Evolutionary conservation across 2,113 vertebrate species (phyloP), one percentile per base, ranked within the genome.

Genomic region (Paraplagusia blochii): DNA sequence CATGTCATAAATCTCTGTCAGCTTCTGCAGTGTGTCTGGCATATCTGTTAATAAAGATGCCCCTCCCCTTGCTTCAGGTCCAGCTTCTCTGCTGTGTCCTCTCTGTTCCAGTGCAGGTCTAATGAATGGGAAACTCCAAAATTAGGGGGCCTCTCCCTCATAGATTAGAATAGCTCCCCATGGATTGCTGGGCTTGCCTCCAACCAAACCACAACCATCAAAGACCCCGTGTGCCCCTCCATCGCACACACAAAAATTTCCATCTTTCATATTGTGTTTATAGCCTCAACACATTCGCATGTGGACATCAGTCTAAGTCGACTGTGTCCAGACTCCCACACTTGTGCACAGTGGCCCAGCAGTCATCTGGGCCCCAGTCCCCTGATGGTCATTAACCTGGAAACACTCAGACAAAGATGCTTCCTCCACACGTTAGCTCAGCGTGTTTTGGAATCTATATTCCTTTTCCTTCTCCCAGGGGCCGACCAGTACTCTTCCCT

Each of bases 1-100:
- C 52, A 55, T 77, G 65, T 88, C 77, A 75, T 89, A 88, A 85
- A 89, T 90, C 83, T 86, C 74, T 85, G 85, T 88, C 85, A 82
- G 69, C 63, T 72, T 78, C 74, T 83, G 74, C 69, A 71, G 69
- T 85, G 77, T 75, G 80, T 81, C 62, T 73, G 65, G 65, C 59
- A 71, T 73, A 74, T 79, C 72, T 35, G 73, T 72, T 87, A 87
- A 86, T 85, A 85, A 78, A 87, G 72, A 74, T 69, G 58, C 66
- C 69, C 74, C 65, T 67, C 74, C 69, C 65, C 38, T 71, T 47
- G 60, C 66, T 52, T 69, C 53, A 64, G 60, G 58, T 53, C 62
- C 57, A 17, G 63, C 74, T 55, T 59, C 53, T 36, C 61, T 13
- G 18, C 68, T 44, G 47, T 42, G 44, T 59, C 65, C 53, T 63